Evolutionary conservation across 2,113 vertebrate species (phyloP), one percentile per base, ranked within the genome.

Genomic region (Hemiprocne comata): DNA sequence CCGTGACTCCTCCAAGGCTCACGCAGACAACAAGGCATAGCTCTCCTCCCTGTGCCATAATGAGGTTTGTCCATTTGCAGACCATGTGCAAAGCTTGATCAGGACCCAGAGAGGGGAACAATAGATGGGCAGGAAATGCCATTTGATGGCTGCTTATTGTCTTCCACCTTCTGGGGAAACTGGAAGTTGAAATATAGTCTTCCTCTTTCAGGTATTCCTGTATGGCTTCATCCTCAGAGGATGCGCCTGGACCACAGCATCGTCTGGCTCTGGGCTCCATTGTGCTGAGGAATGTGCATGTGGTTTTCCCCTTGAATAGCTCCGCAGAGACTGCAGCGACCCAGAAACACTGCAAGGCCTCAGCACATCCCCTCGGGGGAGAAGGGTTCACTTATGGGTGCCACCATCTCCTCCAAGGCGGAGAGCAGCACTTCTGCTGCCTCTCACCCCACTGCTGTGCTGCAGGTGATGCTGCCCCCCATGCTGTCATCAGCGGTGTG

Each of bases 131-230:
- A 97, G 96, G 97, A 97, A 97, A 93, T 82, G 67, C 84, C 80
- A 95, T 90, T 78, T 86, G 71, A 18, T 77, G 75, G 81, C 90
- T 77, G 71, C 36, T 91, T 73, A 95, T 96, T 96, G 96, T 96
- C 93, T 96, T 79, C 90, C 72, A 95, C 94, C 88, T 97, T 96
- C 83, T 81, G 40, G 83, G 94, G 86, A 73, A 96, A 96, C 93
- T 92, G 93, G 93, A 95, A 95, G 93, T 95, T 97, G 95, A 95
- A 79, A 79, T 93, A 72, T 20, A 92, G 77, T 93, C 66, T 97
- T 96, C 87, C 92, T 87, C 71, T 92, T 69, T 83, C 95, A 96
- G 96, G 90, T 97, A 87, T 95, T 96, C 66, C 17, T 64, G 76
- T 78, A 66, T 10, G 25, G 42, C 70, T 73, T 69, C 0, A 0